Percentiles rank a stretch among this genome's conserved stretches.
phyloP scores from a whole-genome alignment of 1,140 invertebrate genomes.

The Watersipora subatra region DNA sequence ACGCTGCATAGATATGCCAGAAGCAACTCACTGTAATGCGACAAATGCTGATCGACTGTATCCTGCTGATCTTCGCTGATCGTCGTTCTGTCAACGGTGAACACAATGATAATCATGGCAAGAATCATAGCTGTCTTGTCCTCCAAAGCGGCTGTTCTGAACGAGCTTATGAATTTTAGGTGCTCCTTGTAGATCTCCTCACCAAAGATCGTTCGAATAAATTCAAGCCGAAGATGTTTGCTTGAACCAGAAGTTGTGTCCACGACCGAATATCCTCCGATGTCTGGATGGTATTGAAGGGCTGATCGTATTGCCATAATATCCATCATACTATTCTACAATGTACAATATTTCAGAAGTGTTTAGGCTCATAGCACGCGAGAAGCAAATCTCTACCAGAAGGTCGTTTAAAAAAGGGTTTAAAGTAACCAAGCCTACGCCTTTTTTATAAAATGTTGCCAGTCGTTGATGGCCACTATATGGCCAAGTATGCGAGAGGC shows the following conservation, averaged over 20 bases:
- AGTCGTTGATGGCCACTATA: too few relatives aligned
- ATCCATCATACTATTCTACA: conserved; percentile 66
- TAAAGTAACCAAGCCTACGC: too few relatives aligned
- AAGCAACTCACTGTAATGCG: conserved; percentile 76
- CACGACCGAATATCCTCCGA: conserved; percentile 54
- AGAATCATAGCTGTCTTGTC: conserved; percentile 80
- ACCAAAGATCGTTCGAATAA: conserved; percentile 61
- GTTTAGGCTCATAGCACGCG: too few relatives aligned
- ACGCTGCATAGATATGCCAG: conserved; percentile 68
- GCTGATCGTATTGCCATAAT: conserved; percentile 80
- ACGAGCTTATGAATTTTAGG: conserved; percentile 22
- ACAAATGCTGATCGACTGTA: conserved; percentile 73
- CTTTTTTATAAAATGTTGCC: too few relatives aligned
- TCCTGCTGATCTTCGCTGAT: conserved; percentile 57
- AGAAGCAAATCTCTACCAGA: too few relatives aligned
- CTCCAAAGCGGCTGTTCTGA: conserved; percentile 42
- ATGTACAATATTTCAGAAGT: too few relatives aligned
- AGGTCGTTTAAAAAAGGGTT: too few relatives aligned
- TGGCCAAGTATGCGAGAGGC: too few relatives aligned
- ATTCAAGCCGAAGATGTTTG: not conserved
- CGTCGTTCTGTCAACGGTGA: conserved; percentile 63
- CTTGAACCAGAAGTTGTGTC: not conserved
- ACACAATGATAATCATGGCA: conserved; percentile 73
- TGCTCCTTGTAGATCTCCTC: conserved; percentile 23
- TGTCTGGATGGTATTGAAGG: conserved; percentile 70